Conservation (phyloP, 2,888 invertebrate genomes). For the Tromatobia lineatoria region DNA sequence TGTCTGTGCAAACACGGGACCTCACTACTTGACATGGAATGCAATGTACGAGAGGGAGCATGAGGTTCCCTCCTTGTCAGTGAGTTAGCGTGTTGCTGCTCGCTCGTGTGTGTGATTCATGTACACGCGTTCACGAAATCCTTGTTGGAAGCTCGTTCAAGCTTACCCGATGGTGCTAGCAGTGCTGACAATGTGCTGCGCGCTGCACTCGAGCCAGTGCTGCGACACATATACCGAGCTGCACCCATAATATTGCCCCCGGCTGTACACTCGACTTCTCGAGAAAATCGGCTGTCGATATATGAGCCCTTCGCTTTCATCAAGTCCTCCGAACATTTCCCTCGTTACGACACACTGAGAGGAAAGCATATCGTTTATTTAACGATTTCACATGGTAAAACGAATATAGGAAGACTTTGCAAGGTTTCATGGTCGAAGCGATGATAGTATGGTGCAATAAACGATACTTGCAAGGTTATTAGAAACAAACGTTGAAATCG, state of each 20-base stretch:
- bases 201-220: slow-evolving; percentile 23
- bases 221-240: not conserved
- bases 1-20: slow-evolving; percentile 64
- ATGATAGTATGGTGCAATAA: too few species aligned
- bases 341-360: not conserved
- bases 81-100: slow-evolving; percentile 39
- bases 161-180: slow-evolving; percentile 18
- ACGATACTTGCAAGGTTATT: too few species aligned
- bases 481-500: too few species aligned
- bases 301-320: slow-evolving; percentile 5
- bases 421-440: too few species aligned
- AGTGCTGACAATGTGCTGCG: slow-evolving; percentile 11
- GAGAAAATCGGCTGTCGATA: slow-evolving; percentile 63
- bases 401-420: too few species aligned
- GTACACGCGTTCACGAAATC: not conserved
- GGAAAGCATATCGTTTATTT: too few species aligned
- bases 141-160: not conserved
- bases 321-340: not conserved
- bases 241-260: slow-evolving; percentile 47
- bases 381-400: too few species aligned
- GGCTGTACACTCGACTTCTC: slow-evolving; percentile 29
- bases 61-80: slow-evolving; percentile 11
- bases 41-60: slow-evolving; percentile 44
- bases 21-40: slow-evolving; percentile 62
- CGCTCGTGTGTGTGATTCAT: slow-evolving; percentile 5